Conservation (phyloP, 2,113 vertebrate genomes). For the Probosciger aterrimus region DNA sequence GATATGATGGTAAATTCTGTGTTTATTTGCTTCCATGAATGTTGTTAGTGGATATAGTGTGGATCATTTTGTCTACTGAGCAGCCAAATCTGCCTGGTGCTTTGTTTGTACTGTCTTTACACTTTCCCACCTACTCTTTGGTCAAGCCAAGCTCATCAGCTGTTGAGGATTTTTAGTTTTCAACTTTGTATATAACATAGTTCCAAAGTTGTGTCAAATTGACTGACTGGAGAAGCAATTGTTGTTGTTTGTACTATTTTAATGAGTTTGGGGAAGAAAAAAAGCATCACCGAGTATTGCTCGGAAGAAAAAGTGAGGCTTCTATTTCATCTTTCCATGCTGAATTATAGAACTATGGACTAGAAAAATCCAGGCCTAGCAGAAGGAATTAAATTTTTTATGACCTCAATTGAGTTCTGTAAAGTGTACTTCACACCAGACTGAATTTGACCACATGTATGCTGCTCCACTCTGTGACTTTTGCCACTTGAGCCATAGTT, state of each 20-base stretch:
- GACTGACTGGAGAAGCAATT: not conserved
- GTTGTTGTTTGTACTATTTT: not conserved
- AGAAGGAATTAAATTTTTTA: not conserved
- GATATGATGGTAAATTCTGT: slow-evolving; percentile 78
- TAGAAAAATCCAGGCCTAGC: not conserved
- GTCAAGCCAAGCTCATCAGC: not conserved
- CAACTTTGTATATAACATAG: not conserved
- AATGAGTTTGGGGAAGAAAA: not conserved
- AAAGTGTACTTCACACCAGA: not conserved
- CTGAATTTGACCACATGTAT: not conserved
- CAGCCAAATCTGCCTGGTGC: not conserved
- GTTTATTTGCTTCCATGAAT: not conserved
- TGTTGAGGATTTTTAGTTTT: not conserved
- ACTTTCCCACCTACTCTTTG: not conserved
- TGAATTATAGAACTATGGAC: not conserved
- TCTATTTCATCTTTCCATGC: not conserved
- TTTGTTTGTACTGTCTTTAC: not conserved
- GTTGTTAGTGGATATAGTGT: not conserved
- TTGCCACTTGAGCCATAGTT: not conserved
- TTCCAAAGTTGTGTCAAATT: not conserved
- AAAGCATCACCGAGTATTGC: not conserved
- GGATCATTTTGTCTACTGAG: not conserved
- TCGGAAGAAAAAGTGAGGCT: not conserved
- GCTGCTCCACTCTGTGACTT: not conserved
- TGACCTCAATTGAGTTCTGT: not conserved